Evolutionary conservation across 2,113 vertebrate species (phyloP).

Genomic region (Scortum barcoo): DNA sequence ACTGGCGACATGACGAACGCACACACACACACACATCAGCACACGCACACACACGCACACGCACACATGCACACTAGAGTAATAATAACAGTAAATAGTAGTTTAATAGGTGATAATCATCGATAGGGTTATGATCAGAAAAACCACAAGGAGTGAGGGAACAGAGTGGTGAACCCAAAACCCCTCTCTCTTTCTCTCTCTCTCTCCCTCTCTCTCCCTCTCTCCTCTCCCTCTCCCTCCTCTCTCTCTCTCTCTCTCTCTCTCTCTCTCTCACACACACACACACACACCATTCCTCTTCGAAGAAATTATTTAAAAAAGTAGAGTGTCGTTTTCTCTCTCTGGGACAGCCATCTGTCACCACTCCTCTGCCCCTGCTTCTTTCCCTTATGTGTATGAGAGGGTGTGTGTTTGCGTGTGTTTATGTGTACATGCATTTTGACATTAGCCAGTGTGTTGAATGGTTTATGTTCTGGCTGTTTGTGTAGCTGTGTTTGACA

Average conservation of each 20-base stretch:
- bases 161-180: constrained; percentile 12
- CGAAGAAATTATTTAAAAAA: constrained; percentile 18
- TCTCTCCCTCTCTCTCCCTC: background rate
- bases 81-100: constrained; percentile 67
- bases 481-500: constrained; percentile 46
- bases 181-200: background rate
- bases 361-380: background rate
- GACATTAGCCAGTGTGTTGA: constrained; percentile 34
- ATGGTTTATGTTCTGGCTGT: constrained; percentile 27
- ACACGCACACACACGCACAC: constrained; percentile 35
- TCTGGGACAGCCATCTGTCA: constrained; percentile 13
- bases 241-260: background rate
- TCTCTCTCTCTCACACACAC: constrained; percentile 8
- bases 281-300: constrained; percentile 8
- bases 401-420: background rate
- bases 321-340: constrained; percentile 6
- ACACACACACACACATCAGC: constrained; percentile 48
- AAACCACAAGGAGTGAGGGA: constrained; percentile 44
- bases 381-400: background rate
- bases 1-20: constrained; percentile 78
- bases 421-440: background rate
- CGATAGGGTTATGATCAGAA: constrained; percentile 41
- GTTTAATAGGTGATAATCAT: constrained; percentile 74
- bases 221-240: background rate
- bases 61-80: constrained; percentile 26